These are phyloP conservation scores for Mycteria americana DNA, from an alignment of 2,797 vertebrate species.

Conservation along the genomic window DNA sequence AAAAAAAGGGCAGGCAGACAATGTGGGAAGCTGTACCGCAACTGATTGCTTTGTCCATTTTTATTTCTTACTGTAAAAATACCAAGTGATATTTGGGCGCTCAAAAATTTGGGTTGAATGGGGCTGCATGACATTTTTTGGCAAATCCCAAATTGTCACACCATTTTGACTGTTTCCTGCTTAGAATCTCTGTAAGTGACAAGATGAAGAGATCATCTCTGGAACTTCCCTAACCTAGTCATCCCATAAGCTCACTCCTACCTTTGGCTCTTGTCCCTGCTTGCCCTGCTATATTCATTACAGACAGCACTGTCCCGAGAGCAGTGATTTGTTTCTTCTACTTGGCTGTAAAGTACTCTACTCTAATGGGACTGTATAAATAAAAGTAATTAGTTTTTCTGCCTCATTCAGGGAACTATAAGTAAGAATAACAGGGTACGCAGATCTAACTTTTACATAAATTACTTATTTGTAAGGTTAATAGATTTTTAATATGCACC, in stretches of 20 bases:
- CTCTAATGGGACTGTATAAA: slow-evolving; percentile 6
- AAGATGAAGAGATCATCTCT: not conserved
- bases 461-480: not conserved
- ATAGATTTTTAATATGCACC: not conserved
- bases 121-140: not conserved
- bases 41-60: not conserved
- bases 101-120: not conserved
- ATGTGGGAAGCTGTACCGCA: not conserved
- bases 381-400: slow-evolving; percentile 36
- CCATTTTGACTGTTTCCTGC: not conserved
- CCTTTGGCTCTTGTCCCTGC: not conserved
- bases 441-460: not conserved
- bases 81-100: not conserved
- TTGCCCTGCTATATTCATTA: not conserved
- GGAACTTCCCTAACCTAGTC: not conserved
- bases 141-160: not conserved
- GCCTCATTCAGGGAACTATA: not conserved
- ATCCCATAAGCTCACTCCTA: not conserved
- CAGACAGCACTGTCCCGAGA: not conserved
- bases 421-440: not conserved
- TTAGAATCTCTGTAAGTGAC: not conserved
- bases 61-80: not conserved
- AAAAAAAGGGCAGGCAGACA: not conserved
- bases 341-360: not conserved
- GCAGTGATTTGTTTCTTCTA: slow-evolving; percentile 1